These are phyloP conservation scores for Harpalus rubripes DNA, from an alignment of 2,888 invertebrate genomes.

Conservation along the genomic window DNA sequence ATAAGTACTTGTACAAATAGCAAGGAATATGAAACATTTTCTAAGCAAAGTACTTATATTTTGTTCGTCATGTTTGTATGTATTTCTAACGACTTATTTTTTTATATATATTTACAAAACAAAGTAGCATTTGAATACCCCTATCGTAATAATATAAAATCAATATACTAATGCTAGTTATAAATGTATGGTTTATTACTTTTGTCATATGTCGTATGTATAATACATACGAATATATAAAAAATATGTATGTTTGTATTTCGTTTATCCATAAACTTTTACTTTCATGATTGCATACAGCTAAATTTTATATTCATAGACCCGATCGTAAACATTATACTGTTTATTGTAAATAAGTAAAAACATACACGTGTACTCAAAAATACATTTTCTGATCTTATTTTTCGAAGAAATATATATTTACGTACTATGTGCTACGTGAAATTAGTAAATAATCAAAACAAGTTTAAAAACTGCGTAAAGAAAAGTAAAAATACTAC, in stretches of 20 bases:
- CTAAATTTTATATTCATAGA: slow-evolving; percentile 4
- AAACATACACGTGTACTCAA: background rate
- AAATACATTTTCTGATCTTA: background rate
- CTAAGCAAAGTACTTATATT: background rate
- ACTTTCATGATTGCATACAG: slow-evolving; percentile 12
- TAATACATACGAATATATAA: background rate
- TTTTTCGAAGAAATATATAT: background rate
- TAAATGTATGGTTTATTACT: background rate
- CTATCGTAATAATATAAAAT: slow-evolving; percentile 33
- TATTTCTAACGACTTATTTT: slow-evolving; percentile 9
- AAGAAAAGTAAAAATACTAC: slow-evolving; percentile 48
- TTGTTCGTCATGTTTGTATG: slow-evolving; percentile 1
- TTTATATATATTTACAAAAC: slow-evolving; percentile 3
- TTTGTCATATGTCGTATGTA: background rate
- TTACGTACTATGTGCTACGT: background rate
- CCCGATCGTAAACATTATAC: background rate
- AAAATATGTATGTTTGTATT: background rate
- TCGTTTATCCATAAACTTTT: slow-evolving; percentile 22
- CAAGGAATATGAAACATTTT: background rate
- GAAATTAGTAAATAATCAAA: slow-evolving; percentile 26
- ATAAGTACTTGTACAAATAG: background rate
- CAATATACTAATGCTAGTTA: slow-evolving; percentile 26
- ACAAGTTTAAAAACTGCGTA: slow-evolving; percentile 31
- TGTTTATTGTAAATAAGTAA: background rate
- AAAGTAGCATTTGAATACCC: slow-evolving; percentile 12